Evolutionary conservation across 2,797 vertebrate species (phyloP).

Genomic region (Paguma larvata): DNA sequence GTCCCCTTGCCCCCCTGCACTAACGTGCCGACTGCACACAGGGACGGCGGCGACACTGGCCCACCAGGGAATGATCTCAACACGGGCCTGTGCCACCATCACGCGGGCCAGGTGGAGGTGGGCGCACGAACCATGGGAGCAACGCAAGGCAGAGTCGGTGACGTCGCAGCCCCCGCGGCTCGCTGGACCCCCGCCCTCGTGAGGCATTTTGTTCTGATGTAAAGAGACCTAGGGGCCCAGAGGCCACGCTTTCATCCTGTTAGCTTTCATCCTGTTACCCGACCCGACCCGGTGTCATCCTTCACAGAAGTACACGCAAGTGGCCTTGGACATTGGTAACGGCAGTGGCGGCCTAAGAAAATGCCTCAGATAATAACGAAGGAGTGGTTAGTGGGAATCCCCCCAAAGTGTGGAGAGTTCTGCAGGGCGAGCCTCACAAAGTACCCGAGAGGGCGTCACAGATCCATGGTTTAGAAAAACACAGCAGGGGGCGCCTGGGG

Average conservation of each 20-base stretch:
- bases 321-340: neutral
- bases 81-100: fast-evolving
- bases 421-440: neutral
- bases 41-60: fast-evolving
- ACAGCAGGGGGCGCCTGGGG: neutral
- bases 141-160: fast-evolving
- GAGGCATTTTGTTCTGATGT: neutral
- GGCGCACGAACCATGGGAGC: fast-evolving
- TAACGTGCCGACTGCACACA: fast-evolving
- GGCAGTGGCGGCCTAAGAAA: neutral
- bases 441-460: fast-evolving
- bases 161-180: neutral
- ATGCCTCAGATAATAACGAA: neutral
- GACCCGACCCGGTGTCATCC: neutral
- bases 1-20: neutral
- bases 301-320: neutral
- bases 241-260: neutral
- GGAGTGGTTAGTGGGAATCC: fast-evolving
- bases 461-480: fast-evolving
- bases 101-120: fast-evolving
- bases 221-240: fast-evolving
- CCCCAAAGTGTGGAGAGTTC: neutral
- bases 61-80: fast-evolving
- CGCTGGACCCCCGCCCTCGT: neutral
- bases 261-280: neutral